Percentiles rank a stretch among this genome's conserved stretches.
phyloP scores from a whole-genome alignment of 1,140 invertebrate genomes.

The Grapholita molesta region DNA sequence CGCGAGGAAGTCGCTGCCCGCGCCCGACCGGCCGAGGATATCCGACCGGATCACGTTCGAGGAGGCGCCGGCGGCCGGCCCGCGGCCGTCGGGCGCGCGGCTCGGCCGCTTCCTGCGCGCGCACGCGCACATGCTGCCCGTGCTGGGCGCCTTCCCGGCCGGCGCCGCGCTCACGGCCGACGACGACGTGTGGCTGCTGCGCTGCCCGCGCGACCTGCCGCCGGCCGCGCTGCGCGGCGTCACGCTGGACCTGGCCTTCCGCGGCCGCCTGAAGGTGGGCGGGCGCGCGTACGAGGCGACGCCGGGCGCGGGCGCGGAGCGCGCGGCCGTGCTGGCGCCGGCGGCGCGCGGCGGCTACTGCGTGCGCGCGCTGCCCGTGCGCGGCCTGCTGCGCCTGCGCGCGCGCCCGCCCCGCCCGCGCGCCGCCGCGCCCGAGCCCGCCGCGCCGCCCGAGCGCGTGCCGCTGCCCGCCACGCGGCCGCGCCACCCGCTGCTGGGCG shows the following conservation, averaged over 20 bases:
- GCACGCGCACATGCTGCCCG: neutral
- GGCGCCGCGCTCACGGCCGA: neutral
- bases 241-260: neutral
- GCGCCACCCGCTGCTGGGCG: constrained; percentile 63
- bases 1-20: neutral
- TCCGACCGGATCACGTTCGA: constrained; percentile 4
- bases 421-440: neutral
- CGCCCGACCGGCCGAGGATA: neutral
- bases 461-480: neutral
- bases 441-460: neutral
- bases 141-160: neutral
- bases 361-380: neutral
- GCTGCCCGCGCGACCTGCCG: neutral
- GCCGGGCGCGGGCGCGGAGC: neutral
- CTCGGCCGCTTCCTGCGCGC: neutral
- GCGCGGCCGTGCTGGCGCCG: neutral
- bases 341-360: neutral
- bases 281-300: constrained; percentile 4
- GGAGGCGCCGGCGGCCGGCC: neutral
- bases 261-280: neutral
- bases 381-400: neutral
- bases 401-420: neutral
- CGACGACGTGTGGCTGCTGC: neutral
- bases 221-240: neutral
- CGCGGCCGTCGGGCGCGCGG: neutral